Conservation (phyloP, 2,888 invertebrate species). For the Adelognathus sp. region DNA sequence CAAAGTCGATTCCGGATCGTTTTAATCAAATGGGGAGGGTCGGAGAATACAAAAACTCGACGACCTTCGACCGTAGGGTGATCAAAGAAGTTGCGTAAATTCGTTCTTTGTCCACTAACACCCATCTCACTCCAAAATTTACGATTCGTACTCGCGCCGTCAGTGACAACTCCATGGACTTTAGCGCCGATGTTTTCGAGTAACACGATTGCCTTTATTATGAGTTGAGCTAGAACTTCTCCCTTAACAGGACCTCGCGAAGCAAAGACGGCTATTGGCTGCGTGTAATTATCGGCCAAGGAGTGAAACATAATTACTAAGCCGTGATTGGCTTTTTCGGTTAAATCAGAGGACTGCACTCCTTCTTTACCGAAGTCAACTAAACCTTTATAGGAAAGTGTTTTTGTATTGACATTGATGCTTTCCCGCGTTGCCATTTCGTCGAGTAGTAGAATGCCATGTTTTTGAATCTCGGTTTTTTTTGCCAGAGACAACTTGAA, state of each 20-base stretch:
- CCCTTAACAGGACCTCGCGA: slow-evolving; percentile 53
- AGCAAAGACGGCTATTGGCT: slow-evolving; percentile 61
- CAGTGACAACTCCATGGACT: slow-evolving; percentile 60
- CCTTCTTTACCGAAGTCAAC: slow-evolving; percentile 53
- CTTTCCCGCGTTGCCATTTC: slow-evolving; percentile 60
- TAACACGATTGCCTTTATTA: slow-evolving; percentile 56
- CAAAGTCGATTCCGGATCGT: slow-evolving; percentile 54
- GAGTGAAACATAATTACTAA: slow-evolving; percentile 61
- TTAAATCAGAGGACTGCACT: slow-evolving; percentile 33
- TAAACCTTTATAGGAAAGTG: slow-evolving; percentile 49
- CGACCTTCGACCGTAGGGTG: slow-evolving; percentile 51
- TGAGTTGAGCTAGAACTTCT: slow-evolving; percentile 43
- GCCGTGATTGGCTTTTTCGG: slow-evolving; percentile 53
- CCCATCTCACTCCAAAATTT: slow-evolving; percentile 60
- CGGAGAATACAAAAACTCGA: slow-evolving; percentile 60
- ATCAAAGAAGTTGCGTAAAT: slow-evolving; percentile 42
- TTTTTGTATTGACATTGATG: slow-evolving; percentile 45
- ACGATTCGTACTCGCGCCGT: slow-evolving; percentile 62
- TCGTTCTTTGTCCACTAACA: slow-evolving; percentile 35
- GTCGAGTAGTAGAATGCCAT: slow-evolving; percentile 59
- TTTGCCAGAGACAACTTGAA: slow-evolving; percentile 49
- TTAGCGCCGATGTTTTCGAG: slow-evolving; percentile 58
- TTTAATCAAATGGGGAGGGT: slow-evolving; percentile 61
- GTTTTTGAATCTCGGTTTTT: slow-evolving; percentile 51
- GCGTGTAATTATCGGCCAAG: slow-evolving; percentile 51